Evolutionary conservation across 2,113 vertebrate species (phyloP).

Genomic region (Origma solitaria): DNA sequence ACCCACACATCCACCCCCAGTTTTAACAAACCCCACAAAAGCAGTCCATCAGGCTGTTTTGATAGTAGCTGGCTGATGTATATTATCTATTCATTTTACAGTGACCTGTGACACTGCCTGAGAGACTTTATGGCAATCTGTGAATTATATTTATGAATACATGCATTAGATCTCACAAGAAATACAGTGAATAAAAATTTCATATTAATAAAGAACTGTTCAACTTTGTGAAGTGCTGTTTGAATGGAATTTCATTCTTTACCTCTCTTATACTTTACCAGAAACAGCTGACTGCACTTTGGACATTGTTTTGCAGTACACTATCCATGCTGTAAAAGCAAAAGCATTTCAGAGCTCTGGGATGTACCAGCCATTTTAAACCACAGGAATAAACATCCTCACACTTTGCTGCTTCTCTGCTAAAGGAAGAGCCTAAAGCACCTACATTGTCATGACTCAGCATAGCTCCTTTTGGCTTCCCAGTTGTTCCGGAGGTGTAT

Average conservation of each 20-base stretch:
- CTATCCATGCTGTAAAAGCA: not conserved
- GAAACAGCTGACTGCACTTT: not conserved
- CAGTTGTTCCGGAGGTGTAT: slow-evolving; percentile 88
- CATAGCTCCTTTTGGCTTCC: slow-evolving; percentile 88
- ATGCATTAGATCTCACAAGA: not conserved
- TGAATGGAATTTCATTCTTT: not conserved
- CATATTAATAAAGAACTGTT: not conserved
- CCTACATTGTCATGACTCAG: slow-evolving; percentile 90
- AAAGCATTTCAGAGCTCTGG: not conserved
- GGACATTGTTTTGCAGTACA: not conserved
- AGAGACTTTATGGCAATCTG: not conserved
- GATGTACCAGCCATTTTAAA: not conserved
- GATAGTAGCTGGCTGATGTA: not conserved
- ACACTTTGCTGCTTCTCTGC: not conserved
- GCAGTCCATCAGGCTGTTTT: not conserved
- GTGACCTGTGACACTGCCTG: not conserved
- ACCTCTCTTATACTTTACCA: not conserved
- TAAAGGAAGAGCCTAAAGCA: not conserved
- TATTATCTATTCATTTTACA: not conserved
- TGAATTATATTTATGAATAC: not conserved
- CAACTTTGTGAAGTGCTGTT: not conserved
- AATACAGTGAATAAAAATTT: not conserved
- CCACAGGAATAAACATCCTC: not conserved
- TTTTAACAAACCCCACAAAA: not conserved
- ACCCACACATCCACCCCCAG: rapidly evolving